Base-by-base conservation (phyloP, 2,797 vertebrate species). In the Etheostoma perlongum region DNA sequence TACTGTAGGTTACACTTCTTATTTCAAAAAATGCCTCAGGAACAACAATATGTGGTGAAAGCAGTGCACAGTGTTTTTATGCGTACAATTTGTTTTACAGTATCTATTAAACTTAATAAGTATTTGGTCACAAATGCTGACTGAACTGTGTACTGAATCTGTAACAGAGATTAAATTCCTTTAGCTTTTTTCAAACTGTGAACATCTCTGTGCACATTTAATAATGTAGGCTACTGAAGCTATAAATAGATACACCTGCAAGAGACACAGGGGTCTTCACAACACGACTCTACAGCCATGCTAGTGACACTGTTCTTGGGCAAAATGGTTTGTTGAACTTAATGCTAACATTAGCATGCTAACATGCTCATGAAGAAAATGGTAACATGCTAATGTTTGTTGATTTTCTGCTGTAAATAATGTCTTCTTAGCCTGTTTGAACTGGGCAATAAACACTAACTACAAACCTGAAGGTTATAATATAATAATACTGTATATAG, bases 131-230 rank as follows among this genome's bases (percentile, higher is more conserved):
- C 48, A 62, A 23, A 52, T n/a, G 70, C 16, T 53, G 55, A 67
- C 19, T 18, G 1, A 10, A 54, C 19, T 46, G 5, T 10, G 23
- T 5, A n/a, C 6, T 18, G 42, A 47, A 59, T 44, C 40, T 52
- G n/a, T 53, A 27, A 25, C 54, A 53, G 30, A 67, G 27, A 58
- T 49, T 10, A 2, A 59, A 55, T 63, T 53, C 10, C 0, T 51
- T 49, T 33, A 15, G 40, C 8, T 58, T n/a, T 57, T 62, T 27
- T 49, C 11, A 27, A 72, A 72, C 42, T 54, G 16, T 46, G 14
- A 68, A 42, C 33, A 66, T 67, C 44, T 76, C 6, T 44, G 33
- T 63, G 49, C 51, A 57, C 10, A 57, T 72, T 7, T 33, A 42
- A 74, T 48, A 10, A 64, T 40, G n/a, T 4, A 58, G 36, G 36